A percentile compares a stretch with the other conserved stretches of the same genome.
phyloP scores from a whole-genome alignment of 2,113 vertebrate species.

The Pluvianellus socialis region DNA sequence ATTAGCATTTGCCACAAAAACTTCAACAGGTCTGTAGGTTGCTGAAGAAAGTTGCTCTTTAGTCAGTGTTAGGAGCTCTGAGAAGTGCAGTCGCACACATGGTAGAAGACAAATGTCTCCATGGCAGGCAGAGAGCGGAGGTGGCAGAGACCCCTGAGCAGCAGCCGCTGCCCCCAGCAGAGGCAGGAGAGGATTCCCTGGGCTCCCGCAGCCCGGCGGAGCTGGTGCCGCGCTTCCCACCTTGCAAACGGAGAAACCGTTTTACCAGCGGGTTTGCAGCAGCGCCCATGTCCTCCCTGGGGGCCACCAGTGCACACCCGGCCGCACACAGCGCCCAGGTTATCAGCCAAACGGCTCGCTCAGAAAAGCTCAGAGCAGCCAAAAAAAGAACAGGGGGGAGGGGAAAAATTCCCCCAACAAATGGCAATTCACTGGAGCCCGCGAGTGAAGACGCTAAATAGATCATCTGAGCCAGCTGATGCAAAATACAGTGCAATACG shows the following conservation, averaged over 20 bases:
- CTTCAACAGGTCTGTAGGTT: neutral
- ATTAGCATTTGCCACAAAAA: neutral
- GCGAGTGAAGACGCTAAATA: neutral
- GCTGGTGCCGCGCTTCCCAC: neutral
- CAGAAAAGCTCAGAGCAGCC: neutral
- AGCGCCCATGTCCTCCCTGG: rapidly evolving
- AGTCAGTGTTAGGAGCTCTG: rapidly evolving
- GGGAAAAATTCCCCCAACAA: neutral
- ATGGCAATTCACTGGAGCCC: neutral
- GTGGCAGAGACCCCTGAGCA: neutral
- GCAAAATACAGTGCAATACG: neutral
- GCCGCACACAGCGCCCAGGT: neutral
- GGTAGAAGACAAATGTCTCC: neutral
- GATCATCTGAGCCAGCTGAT: neutral
- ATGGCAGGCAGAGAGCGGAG: neutral
- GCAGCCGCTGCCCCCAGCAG: neutral
- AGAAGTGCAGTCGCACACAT: neutral
- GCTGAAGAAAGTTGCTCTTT: neutral
- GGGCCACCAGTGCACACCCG: neutral
- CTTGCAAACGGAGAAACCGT: rapidly evolving
- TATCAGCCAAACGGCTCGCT: neutral
- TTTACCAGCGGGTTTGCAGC: neutral
- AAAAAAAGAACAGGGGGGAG: neutral
- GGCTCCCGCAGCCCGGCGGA: neutral
- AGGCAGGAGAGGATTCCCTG: neutral